A percentile compares a stretch with the other conserved stretches of the same genome.
These are phyloP conservation scores for Strigamia crassipes DNA, from an alignment of 2,888 invertebrate species.

Conservation along the genomic window DNA sequence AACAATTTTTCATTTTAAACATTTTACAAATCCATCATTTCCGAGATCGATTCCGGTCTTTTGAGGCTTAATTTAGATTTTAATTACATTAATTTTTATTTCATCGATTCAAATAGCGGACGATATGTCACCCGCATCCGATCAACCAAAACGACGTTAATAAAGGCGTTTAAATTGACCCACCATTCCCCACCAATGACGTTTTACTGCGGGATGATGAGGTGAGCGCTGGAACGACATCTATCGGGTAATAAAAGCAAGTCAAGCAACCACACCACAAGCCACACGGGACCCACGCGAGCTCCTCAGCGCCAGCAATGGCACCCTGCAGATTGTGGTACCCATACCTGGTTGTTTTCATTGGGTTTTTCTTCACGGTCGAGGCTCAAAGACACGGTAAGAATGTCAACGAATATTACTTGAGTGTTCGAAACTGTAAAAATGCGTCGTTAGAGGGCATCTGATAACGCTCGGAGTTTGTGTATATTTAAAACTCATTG, in stretches of 20 bases:
- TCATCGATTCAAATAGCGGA: neutral
- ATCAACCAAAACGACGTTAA: neutral
- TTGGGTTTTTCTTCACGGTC: neutral
- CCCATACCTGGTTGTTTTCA: neutral
- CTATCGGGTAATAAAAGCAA: neutral
- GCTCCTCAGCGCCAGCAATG: neutral
- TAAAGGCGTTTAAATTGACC: neutral
- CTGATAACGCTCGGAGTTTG: neutral
- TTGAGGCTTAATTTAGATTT: too few species aligned
- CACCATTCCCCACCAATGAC: neutral
- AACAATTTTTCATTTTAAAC: too few species aligned
- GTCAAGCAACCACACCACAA: neutral
- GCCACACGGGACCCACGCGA: neutral
- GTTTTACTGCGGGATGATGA: neutral
- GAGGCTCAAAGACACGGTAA: neutral
- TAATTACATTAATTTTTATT: too few species aligned
- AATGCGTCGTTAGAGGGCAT: neutral
- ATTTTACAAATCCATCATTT: too few species aligned
- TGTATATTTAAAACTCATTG: neutral
- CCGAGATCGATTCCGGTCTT: too few species aligned
- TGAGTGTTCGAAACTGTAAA: neutral
- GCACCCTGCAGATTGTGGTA: neutral
- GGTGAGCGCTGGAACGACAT: neutral
- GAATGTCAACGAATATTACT: neutral
- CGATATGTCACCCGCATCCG: neutral